Evolutionary conservation across 2,797 vertebrate species (phyloP).

Genomic region (Chelon auratus): DNA sequence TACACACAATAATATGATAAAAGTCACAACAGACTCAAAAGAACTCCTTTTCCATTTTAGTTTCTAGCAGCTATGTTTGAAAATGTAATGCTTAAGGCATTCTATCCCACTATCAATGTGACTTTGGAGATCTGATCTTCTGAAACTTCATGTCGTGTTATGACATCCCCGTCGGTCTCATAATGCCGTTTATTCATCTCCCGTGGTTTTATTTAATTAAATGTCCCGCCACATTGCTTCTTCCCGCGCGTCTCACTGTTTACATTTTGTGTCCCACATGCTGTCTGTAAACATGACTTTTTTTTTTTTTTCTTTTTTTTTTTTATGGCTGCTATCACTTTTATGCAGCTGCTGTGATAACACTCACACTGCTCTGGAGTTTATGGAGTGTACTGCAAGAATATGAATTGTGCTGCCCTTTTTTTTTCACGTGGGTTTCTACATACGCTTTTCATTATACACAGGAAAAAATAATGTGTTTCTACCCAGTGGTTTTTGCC

Average conservation of each 20-base stretch:
- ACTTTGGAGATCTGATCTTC: slow-evolving; percentile 20
- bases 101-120: neutral
- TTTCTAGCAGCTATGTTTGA: neutral
- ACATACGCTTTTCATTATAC: slow-evolving; percentile 50
- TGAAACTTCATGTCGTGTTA: neutral
- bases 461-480: slow-evolving; percentile 45
- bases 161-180: neutral
- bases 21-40: neutral
- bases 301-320: slow-evolving; percentile 14
- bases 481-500: slow-evolving; percentile 25
- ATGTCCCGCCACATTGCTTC: slow-evolving; percentile 16
- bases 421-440: slow-evolving; percentile 20
- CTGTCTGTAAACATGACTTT: slow-evolving; percentile 37
- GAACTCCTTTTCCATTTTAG: neutral
- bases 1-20: neutral
- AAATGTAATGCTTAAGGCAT: slow-evolving; percentile 4
- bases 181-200: slow-evolving; percentile 24
- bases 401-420: slow-evolving; percentile 32
- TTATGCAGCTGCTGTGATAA: slow-evolving; percentile 52
- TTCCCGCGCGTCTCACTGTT: slow-evolving; percentile 17
- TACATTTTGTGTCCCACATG: slow-evolving; percentile 28
- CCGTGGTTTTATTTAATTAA: slow-evolving; percentile 50
- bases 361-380: slow-evolving; percentile 30
- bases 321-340: slow-evolving; percentile 46
- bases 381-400: slow-evolving; percentile 37